Conservation (phyloP, 2,797 vertebrate genomes). For the Orientallactaga sibirica region DNA sequence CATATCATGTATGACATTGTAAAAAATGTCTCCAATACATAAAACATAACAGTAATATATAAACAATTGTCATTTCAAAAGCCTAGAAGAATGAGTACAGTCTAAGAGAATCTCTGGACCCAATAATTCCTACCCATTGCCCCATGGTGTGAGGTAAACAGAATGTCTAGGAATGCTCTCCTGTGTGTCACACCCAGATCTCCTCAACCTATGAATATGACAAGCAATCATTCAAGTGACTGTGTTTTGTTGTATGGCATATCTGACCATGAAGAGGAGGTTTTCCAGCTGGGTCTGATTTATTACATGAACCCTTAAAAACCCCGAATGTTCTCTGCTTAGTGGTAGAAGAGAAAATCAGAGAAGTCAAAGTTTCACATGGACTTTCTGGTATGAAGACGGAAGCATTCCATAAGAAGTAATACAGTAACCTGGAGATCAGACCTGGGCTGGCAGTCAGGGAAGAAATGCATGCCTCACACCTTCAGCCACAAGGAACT, state of each 20-base stretch:
- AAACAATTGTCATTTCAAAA: conserved; percentile 35
- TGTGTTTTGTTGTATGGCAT: background rate
- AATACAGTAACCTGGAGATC: background rate
- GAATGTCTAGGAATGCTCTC: conserved; percentile 56
- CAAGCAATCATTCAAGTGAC: background rate
- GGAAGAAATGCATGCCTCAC: conserved; percentile 28
- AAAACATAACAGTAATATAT: conserved; percentile 34
- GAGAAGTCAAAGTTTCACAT: conserved; percentile 17
- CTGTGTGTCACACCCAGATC: background rate
- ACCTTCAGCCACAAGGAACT: background rate
- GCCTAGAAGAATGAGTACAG: conserved; percentile 48
- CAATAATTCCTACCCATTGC: background rate
- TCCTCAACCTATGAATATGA: conserved; percentile 19
- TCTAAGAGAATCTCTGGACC: conserved; percentile 51
- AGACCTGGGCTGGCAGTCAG: conserved; percentile 12
- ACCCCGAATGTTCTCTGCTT: conserved; percentile 23
- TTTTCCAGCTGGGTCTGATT: background rate
- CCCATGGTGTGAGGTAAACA: background rate
- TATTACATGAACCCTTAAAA: conserved; percentile 25
- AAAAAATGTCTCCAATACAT: background rate
- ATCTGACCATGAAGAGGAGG: background rate
- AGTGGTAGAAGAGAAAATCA: conserved; percentile 34
- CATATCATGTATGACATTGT: conserved; percentile 28
- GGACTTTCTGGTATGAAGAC: conserved; percentile 55
- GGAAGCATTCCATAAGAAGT: background rate